These are phyloP conservation scores for Dendrophyllia cribrosa DNA, from an alignment of 64 coral and sea anemone species.

Conservation along the genomic window DNA sequence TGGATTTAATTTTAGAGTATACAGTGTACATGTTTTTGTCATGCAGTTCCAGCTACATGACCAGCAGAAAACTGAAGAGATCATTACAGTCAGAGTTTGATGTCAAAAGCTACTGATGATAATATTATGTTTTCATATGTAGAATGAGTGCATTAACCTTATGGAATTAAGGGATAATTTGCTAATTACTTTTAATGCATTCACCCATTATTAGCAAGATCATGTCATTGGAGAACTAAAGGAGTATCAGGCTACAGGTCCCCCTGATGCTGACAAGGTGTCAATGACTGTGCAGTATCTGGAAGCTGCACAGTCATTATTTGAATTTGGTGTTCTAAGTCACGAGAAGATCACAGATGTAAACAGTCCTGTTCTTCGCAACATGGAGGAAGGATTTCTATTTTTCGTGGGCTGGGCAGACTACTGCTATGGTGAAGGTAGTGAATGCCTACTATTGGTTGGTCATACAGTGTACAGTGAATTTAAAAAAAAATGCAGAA, in stretches of 20 bases:
- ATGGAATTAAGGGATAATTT: too few species aligned
- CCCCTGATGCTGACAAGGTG: constrained; percentile 12
- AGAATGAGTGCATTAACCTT: too few species aligned
- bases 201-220: constrained; percentile 60
- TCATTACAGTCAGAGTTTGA: too few species aligned
- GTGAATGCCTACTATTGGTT: not conserved
- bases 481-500: too few species aligned
- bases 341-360: constrained; percentile 29
- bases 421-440: constrained; percentile 37
- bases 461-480: too few species aligned
- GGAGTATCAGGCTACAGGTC: constrained; percentile 24
- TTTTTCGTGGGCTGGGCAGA: constrained; percentile 55
- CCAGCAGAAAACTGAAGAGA: too few species aligned
- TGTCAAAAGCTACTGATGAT: too few species aligned
- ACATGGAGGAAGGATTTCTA: constrained; percentile 54
- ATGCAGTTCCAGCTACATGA: too few species aligned
- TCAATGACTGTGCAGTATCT: constrained; percentile 34
- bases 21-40: too few species aligned
- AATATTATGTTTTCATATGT: too few species aligned
- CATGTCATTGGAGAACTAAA: constrained; percentile 62
- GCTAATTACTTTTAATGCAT: too few species aligned
- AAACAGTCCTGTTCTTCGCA: constrained; percentile 26
- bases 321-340: constrained; percentile 57
- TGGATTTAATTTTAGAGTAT: too few species aligned
- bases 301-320: constrained; percentile 52